phyloP scores from a whole-genome alignment of 2,113 vertebrate species.

The Jacana jacana region DNA sequence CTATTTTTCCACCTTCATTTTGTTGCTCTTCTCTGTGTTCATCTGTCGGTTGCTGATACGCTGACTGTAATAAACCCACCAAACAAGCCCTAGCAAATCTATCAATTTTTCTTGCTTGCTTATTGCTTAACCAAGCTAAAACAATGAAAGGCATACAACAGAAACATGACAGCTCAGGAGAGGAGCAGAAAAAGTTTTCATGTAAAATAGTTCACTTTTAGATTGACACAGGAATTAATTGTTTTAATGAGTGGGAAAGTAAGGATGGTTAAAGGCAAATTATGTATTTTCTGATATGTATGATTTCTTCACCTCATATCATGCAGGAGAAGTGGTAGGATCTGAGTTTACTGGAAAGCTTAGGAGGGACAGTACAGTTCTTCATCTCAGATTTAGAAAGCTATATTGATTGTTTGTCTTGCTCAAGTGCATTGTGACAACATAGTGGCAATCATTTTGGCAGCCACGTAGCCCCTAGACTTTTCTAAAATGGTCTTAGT shows the following conservation, averaged over 20 bases:
- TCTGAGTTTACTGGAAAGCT: background rate
- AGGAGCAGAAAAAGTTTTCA: background rate
- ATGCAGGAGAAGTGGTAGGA: background rate
- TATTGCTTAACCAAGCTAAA: background rate
- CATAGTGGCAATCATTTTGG: background rate
- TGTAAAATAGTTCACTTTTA: background rate
- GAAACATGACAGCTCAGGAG: background rate
- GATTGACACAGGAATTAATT: slow-evolving; percentile 17
- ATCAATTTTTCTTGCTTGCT: background rate
- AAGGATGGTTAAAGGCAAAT: slow-evolving; percentile 1
- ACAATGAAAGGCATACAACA: background rate
- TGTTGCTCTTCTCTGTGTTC: background rate
- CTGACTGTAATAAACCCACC: background rate
- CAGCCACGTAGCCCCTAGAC: background rate
- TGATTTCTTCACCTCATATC: background rate
- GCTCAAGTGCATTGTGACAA: background rate
- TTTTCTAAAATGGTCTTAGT: background rate
- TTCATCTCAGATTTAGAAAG: background rate
- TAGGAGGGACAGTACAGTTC: background rate
- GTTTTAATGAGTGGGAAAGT: background rate
- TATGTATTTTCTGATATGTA: background rate
- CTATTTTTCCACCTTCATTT: background rate
- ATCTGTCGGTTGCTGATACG: background rate
- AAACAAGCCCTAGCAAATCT: background rate
- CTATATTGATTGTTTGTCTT: background rate